A percentile compares a stretch with the other conserved stretches of the same genome.
phyloP scores from a whole-genome alignment of 2,888 invertebrate genomes.

The Stenolophus ochropezus region DNA sequence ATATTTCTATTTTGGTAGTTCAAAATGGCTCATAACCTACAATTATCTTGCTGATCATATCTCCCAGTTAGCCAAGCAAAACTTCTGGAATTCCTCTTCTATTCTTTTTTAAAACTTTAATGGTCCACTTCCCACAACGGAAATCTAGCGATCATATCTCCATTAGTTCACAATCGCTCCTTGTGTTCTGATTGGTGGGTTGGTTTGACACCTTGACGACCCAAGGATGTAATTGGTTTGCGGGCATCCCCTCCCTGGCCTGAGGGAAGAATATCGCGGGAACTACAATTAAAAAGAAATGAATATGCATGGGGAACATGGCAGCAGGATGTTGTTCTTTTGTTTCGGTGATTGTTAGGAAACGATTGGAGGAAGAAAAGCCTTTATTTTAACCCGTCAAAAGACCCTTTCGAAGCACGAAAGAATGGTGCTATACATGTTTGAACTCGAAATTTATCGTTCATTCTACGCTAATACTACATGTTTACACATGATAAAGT shows the following conservation, averaged over 20 bases:
- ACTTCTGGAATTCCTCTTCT: neutral
- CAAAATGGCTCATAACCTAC: constrained; percentile 54
- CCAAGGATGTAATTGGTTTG: constrained; percentile 53
- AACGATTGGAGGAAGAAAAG: constrained; percentile 47
- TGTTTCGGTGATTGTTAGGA: constrained; percentile 51
- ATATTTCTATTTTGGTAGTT: neutral
- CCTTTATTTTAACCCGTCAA: neutral
- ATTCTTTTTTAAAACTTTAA: neutral
- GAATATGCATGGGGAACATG: constrained; percentile 41
- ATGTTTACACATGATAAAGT: no score
- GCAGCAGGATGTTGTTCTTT: constrained; percentile 57
- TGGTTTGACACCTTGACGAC: constrained; percentile 57
- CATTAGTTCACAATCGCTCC: constrained; percentile 55
- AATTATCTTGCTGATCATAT: constrained; percentile 47
- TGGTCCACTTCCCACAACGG: constrained; percentile 48
- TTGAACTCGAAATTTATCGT: no score
- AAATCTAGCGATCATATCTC: constrained; percentile 57
- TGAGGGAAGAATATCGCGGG: constrained; percentile 20
- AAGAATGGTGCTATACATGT: neutral
- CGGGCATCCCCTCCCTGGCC: neutral
- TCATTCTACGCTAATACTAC: no score
- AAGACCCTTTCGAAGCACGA: neutral
- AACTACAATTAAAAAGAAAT: constrained; percentile 46
- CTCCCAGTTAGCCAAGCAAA: constrained; percentile 6
- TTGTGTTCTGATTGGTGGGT: constrained; percentile 49